phyloP scores from a whole-genome alignment of 2,888 invertebrate genomes.

The Leptogaster cylindrica region DNA sequence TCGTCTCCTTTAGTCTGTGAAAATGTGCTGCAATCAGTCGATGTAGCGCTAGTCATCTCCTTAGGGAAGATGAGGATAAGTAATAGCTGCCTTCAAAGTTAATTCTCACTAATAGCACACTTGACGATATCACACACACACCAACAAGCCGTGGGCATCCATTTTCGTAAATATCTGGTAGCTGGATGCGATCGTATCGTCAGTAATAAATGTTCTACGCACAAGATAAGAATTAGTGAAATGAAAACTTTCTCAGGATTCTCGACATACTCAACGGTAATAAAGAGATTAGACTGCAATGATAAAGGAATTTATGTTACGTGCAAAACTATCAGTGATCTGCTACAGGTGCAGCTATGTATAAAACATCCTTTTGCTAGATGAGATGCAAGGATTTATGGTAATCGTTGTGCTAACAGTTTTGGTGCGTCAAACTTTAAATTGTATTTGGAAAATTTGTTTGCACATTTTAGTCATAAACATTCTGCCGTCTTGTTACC shows the following conservation, averaged over 20 bases:
- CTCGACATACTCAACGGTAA: conserved; percentile 17
- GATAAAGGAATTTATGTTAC: conserved; percentile 32
- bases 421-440: conserved; percentile 16
- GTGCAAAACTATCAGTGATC: conserved; percentile 16
- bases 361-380: conserved; percentile 13
- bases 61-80: not conserved
- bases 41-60: not conserved
- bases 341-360: conserved; percentile 24
- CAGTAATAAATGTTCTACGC: conserved; percentile 22
- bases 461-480: conserved; percentile 8
- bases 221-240: conserved; percentile 9
- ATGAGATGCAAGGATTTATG: conserved; percentile 26
- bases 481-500: not conserved
- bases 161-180: not conserved
- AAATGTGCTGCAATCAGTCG: not conserved
- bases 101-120: conserved; percentile 29
- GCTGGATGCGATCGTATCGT: conserved; percentile 5
- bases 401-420: conserved; percentile 23
- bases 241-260: conserved; percentile 12
- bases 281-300: conserved; percentile 26
- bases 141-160: not conserved
- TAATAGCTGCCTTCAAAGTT: conserved; percentile 27
- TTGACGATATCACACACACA: conserved; percentile 11
- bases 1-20: not conserved
- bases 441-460: conserved; percentile 32